These are phyloP conservation scores for Bombylius major DNA, from an alignment of 2,888 invertebrate genomes.

Conservation along the genomic window DNA sequence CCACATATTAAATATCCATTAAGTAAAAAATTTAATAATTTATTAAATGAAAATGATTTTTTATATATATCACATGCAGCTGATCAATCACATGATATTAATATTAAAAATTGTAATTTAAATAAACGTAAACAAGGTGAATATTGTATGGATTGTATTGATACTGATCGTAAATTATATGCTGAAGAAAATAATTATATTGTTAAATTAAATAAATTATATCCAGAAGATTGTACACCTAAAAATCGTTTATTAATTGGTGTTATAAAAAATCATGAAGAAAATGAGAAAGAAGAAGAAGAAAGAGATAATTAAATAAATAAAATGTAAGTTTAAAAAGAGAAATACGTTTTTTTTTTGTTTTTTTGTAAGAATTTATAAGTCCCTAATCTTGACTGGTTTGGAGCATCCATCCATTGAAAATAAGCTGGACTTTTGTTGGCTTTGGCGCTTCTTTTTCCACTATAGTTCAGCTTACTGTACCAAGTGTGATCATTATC, in stretches of 20 bases:
- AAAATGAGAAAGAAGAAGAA: background rate
- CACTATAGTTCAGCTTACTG: no score
- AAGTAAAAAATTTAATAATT: slow-evolving; percentile 46
- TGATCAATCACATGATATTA: slow-evolving; percentile 72
- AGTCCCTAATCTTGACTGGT: no score
- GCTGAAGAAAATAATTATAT: slow-evolving; percentile 65
- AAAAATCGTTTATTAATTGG: slow-evolving; percentile 52
- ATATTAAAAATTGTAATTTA: slow-evolving; percentile 29
- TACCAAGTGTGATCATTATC: no score
- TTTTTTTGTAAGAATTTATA: no score
- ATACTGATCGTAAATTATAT: slow-evolving; percentile 66
- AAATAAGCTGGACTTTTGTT: no score
- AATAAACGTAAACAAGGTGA: slow-evolving; percentile 54
- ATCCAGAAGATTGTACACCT: slow-evolving; percentile 74
- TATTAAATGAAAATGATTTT: slow-evolving; percentile 48
- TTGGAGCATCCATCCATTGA: no score
- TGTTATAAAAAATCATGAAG: background rate
- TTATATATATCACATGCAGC: slow-evolving; percentile 77
- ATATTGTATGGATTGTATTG: slow-evolving; percentile 77
- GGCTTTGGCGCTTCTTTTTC: no score
- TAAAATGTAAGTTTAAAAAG: background rate
- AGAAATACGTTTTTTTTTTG: background rate
- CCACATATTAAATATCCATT: slow-evolving; percentile 71
- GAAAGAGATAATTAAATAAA: background rate
- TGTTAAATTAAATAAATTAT: slow-evolving; percentile 61